A percentile compares a stretch with the other conserved stretches of the same genome.
Conservation (phyloP, 2,888 invertebrate genomes). For the Reticulitermes lucifugus region DNA sequence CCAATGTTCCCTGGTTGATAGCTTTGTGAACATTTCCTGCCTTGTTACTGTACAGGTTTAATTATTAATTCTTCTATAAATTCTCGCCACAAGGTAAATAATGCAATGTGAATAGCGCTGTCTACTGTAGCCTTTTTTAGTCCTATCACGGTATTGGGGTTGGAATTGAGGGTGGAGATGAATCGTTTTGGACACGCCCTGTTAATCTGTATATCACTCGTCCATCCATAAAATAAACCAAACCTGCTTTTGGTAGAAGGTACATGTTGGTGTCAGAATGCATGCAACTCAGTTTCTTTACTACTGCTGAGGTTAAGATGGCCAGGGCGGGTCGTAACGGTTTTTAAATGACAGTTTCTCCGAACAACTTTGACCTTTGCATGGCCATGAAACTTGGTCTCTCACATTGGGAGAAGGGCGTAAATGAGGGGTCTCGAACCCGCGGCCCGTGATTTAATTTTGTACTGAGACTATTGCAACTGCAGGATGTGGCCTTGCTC, state of each 20-base stretch:
- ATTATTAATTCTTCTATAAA: background rate
- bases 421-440: no score
- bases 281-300: background rate
- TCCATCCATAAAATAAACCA: slow-evolving; percentile 9
- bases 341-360: no score
- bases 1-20: no score
- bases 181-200: slow-evolving; percentile 48
- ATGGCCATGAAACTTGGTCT: no score
- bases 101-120: background rate
- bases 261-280: background rate
- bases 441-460: no score
- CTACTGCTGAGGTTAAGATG: no score
- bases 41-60: background rate
- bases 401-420: no score
- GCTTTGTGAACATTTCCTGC: no score
- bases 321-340: no score
- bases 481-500: no score
- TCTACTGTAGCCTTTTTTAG: background rate
- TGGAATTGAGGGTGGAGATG: slow-evolving; percentile 2
- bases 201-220: slow-evolving; percentile 26
- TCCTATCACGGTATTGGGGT: background rate
- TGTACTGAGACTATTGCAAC: no score
- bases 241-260: background rate
- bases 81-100: background rate
- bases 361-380: no score